Conservation (phyloP, 2,113 vertebrate genomes). For the Hemiscyllium ocellatum region DNA sequence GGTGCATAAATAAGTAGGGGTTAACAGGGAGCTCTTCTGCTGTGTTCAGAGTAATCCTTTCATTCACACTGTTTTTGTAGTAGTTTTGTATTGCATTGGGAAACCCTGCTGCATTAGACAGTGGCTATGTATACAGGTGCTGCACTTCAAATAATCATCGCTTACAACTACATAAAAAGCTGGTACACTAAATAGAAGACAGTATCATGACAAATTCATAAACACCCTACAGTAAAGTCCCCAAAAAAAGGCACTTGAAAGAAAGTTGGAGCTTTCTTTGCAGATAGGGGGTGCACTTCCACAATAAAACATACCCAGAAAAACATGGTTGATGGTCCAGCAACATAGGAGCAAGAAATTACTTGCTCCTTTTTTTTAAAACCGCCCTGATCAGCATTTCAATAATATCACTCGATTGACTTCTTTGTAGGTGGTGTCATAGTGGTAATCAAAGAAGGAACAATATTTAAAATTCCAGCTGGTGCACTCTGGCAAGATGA, state of each 20-base stretch:
- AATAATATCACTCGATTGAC: slow-evolving; percentile 51
- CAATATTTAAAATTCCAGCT: slow-evolving; percentile 58
- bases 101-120: background rate
- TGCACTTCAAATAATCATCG: background rate
- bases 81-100: background rate
- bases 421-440: slow-evolving; percentile 46
- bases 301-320: slow-evolving; percentile 57
- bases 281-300: background rate
- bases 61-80: background rate
- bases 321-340: slow-evolving; percentile 58
- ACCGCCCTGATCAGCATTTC: slow-evolving; percentile 53
- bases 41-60: background rate
- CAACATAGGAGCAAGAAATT: slow-evolving; percentile 56
- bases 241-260: background rate
- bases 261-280: background rate
- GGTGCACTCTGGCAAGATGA: slow-evolving; percentile 53
- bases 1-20: background rate
- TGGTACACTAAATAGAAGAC: background rate
- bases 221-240: background rate
- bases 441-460: slow-evolving; percentile 50
- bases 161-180: background rate
- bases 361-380: slow-evolving; percentile 48
- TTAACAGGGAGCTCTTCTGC: background rate
- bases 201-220: background rate
- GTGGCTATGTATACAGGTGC: background rate